These are phyloP conservation scores for Cepphus grylle DNA, from an alignment of 2,113 vertebrate species.

Conservation along the genomic window DNA sequence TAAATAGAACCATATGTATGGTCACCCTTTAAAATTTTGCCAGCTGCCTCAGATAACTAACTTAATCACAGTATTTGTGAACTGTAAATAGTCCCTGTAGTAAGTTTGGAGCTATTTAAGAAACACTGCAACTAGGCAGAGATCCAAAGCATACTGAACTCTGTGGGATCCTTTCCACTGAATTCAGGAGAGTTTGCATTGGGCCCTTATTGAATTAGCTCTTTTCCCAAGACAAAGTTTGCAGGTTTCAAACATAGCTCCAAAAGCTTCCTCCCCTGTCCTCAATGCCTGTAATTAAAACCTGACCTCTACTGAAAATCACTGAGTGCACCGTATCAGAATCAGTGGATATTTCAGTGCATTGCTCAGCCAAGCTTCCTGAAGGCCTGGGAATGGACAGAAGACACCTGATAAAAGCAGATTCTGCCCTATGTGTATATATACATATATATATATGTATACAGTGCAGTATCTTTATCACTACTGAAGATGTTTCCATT, in stretches of 20 bases:
- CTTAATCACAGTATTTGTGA: constrained; percentile 35
- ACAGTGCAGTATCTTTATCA: background rate
- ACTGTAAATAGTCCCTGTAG: constrained; percentile 27
- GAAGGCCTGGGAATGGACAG: background rate
- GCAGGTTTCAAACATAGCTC: background rate
- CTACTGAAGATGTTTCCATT: background rate
- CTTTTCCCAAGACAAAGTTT: background rate
- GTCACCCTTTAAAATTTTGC: constrained; percentile 34
- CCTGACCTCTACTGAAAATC: background rate
- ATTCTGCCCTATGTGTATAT: background rate
- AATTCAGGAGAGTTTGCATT: background rate
- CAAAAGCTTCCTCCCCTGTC: constrained; percentile 17
- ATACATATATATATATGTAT: background rate
- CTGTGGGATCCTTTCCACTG: background rate
- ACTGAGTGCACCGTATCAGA: background rate
- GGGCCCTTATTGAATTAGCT: background rate
- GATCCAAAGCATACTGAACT: constrained; percentile 21
- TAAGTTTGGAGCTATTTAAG: constrained; percentile 38
- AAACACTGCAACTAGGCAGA: constrained; percentile 17
- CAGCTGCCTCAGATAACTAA: constrained; percentile 45
- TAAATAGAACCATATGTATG: constrained; percentile 31
- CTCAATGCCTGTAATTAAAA: background rate
- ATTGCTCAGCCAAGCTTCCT: background rate
- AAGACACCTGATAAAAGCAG: background rate
- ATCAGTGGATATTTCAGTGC: background rate